phyloP scores from a whole-genome alignment of 2,797 vertebrate species.

The Myotis daubentonii region DNA sequence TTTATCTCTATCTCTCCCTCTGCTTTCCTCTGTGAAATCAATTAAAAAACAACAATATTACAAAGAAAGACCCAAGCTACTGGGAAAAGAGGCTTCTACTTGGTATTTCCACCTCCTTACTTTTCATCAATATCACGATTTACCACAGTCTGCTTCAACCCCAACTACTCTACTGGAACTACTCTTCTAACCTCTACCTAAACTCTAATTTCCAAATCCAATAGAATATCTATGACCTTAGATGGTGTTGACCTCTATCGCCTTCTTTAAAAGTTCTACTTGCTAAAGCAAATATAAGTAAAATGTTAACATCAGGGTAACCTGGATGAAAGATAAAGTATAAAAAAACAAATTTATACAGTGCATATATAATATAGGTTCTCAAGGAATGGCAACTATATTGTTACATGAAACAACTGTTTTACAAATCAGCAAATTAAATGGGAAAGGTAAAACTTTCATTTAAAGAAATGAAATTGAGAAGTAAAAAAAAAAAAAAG shows the following conservation, averaged over 20 bases:
- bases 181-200: constrained; percentile 1
- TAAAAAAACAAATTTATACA: neutral
- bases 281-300: constrained; percentile 18
- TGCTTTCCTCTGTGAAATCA: no score
- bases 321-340: constrained; percentile 43
- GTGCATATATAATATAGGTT: neutral
- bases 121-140: neutral
- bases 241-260: neutral
- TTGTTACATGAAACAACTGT: neutral
- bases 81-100: neutral
- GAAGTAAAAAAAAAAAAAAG: constrained; percentile 45
- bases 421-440: constrained; percentile 42
- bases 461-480: constrained; percentile 47
- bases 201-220: constrained; percentile 24
- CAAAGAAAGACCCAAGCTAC: no score
- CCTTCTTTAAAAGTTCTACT: constrained; percentile 36
- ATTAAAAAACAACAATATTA: no score
- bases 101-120: neutral
- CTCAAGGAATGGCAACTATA: constrained; percentile 22
- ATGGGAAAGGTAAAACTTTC: neutral
- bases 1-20: no score
- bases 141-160: neutral
- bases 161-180: neutral
- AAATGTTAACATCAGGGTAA: constrained; percentile 24
- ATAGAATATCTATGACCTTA: neutral